Conservation (phyloP, 2,797 vertebrate species). For the Gymnoscopelus braueri region DNA sequence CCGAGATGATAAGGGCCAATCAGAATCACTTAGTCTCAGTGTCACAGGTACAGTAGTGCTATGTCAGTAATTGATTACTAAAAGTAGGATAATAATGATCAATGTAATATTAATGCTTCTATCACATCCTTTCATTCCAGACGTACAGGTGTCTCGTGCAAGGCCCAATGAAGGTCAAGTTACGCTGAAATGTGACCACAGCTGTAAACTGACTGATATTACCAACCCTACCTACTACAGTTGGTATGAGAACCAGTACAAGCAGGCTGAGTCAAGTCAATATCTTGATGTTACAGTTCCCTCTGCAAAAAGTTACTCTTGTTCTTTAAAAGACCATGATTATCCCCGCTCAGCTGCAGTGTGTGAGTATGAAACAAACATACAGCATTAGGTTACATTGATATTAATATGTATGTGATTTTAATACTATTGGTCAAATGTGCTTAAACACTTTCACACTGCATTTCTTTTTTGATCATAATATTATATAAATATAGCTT, state of each 20-base stretch:
- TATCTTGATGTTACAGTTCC: too few relatives aligned
- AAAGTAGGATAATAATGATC: not conserved
- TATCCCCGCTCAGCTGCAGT: constrained; percentile 18
- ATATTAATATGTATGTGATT: not conserved
- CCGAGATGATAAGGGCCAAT: not conserved
- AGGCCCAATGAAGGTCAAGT: constrained; percentile 25
- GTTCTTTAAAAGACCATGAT: constrained; percentile 10
- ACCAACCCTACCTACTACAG: not conserved
- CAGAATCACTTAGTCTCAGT: not conserved
- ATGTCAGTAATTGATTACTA: not conserved
- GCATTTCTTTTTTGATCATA: too few relatives aligned
- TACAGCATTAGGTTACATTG: too few relatives aligned
- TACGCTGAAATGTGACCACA: constrained; percentile 48
- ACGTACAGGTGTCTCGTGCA: constrained; percentile 51
- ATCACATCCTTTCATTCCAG: constrained; percentile 13
- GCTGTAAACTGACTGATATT: not conserved
- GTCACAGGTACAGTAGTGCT: constrained; percentile 31
- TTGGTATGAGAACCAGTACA: not conserved
- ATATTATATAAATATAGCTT: too few relatives aligned
- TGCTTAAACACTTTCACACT: not conserved
- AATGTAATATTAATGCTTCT: not conserved
- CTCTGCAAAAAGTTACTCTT: not conserved
- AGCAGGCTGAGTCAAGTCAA: too few relatives aligned
- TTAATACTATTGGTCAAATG: too few relatives aligned
- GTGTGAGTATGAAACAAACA: constrained; percentile 30